Percentiles rank a stretch among this genome's conserved stretches.
Conservation (phyloP, 2,797 vertebrate species). For the Microctenopoma stevenorrisi region DNA sequence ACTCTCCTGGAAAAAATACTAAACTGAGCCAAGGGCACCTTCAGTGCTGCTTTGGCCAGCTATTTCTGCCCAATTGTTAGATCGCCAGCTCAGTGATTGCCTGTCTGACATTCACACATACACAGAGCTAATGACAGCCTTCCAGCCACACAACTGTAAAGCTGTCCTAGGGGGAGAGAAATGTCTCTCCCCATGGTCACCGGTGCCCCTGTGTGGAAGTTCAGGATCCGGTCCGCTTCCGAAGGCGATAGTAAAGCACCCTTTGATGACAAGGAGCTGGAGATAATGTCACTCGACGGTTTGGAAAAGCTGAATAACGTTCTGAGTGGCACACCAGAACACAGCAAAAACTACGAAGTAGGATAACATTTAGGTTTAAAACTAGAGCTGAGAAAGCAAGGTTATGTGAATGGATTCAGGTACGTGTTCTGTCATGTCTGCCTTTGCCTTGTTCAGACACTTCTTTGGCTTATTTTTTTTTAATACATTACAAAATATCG, state of each 20-base stretch:
- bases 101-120: conserved; percentile 75
- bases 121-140: conserved; percentile 71
- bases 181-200: conserved; percentile 54
- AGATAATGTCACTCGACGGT: conserved; percentile 60
- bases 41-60: conserved; percentile 78
- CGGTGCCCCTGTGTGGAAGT: conserved; percentile 46
- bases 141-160: conserved; percentile 63
- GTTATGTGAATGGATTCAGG: background rate
- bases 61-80: conserved; percentile 73
- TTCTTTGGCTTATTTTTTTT: background rate
- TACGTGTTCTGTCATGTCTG: background rate
- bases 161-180: conserved; percentile 55
- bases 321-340: conserved; percentile 3
- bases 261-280: conserved; percentile 53
- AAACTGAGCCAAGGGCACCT: conserved; percentile 83
- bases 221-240: conserved; percentile 58
- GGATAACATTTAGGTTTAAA: background rate
- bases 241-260: conserved; percentile 58
- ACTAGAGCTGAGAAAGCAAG: background rate
- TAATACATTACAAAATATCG: background rate
- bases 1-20: conserved; percentile 80
- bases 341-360: background rate
- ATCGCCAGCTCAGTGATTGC: conserved; percentile 65
- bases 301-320: conserved; percentile 42
- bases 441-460: background rate